These are phyloP conservation scores for Notiomystis cincta DNA, from an alignment of 2,113 vertebrate genomes.

Conservation along the genomic window DNA sequence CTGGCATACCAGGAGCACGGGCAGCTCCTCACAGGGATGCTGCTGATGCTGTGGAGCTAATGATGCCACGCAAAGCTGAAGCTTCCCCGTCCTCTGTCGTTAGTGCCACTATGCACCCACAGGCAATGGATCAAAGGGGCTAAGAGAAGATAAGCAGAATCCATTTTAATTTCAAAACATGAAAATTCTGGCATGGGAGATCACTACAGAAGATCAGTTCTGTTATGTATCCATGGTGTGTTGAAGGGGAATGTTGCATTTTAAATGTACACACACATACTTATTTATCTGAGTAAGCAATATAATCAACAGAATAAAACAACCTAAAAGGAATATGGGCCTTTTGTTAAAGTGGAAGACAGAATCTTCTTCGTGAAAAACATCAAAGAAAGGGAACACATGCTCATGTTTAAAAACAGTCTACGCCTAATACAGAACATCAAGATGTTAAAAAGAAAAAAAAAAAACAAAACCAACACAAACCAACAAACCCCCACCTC, in stretches of 20 bases:
- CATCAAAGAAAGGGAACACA: constrained; percentile 56
- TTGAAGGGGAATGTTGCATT: constrained; percentile 2
- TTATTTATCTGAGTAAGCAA: neutral
- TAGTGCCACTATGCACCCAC: constrained; percentile 38
- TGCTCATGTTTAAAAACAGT: constrained; percentile 50
- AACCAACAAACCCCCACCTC: neutral
- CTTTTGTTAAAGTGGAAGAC: constrained; percentile 37
- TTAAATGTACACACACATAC: neutral
- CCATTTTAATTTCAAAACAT: constrained; percentile 68
- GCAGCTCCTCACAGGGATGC: neutral
- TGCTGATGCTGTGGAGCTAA: constrained; percentile 31
- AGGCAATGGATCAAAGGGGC: constrained; percentile 65
- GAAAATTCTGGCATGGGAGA: constrained; percentile 56
- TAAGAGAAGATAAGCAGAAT: constrained; percentile 65
- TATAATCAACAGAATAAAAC: constrained; percentile 16
- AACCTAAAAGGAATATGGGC: neutral
- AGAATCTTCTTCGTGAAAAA: constrained; percentile 7
- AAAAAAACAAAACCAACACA: neutral
- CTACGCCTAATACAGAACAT: constrained; percentile 16
- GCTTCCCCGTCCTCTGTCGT: constrained; percentile 30
- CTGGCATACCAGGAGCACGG: rapidly evolving
- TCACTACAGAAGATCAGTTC: constrained; percentile 21
- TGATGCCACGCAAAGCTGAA: constrained; percentile 21
- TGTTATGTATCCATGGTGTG: neutral
- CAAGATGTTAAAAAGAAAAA: neutral